Percentiles rank a stretch among this genome's conserved stretches.
Evolutionary conservation across 2,888 invertebrate species (phyloP).

Genomic region (Malachius bipustulatus): DNA sequence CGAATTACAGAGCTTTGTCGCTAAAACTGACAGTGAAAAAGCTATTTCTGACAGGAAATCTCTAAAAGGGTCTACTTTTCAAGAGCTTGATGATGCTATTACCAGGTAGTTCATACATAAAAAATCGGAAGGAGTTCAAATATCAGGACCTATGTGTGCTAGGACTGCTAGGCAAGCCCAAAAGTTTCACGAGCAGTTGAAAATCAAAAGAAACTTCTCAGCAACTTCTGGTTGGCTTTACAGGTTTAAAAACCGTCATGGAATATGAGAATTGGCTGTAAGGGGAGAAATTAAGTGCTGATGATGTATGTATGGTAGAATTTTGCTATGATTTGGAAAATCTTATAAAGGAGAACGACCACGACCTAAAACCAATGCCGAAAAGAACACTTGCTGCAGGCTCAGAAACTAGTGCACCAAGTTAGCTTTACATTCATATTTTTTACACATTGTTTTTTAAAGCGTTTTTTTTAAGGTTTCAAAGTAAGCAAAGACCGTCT

Average conservation of each 20-base stretch:
- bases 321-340: too few species aligned
- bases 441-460: too few species aligned
- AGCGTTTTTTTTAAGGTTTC: too few species aligned
- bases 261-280: slow-evolving; percentile 25
- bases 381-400: slow-evolving; percentile 10
- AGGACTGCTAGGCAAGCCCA: too few species aligned
- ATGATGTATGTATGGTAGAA: slow-evolving; percentile 14
- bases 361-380: slow-evolving; percentile 12
- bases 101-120: too few species aligned
- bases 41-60: slow-evolving; percentile 12
- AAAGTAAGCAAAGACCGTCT: too few species aligned
- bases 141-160: slow-evolving; percentile 20
- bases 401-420: slow-evolving; percentile 13
- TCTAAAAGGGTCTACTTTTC: slow-evolving; percentile 14
- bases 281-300: slow-evolving; percentile 14
- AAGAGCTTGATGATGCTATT: slow-evolving; percentile 14
- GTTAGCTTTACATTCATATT: slow-evolving; percentile 10
- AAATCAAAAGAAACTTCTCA: slow-evolving; percentile 17
- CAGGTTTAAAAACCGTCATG: too few species aligned
- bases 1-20: slow-evolving; percentile 11
- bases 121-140: slow-evolving; percentile 16
- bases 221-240: too few species aligned
- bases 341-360: too few species aligned
- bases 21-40: too few species aligned
- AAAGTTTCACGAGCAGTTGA: too few species aligned